These are phyloP conservation scores for Gorsachius magnificus DNA, from an alignment of 2,797 vertebrate species.

Conservation along the genomic window DNA sequence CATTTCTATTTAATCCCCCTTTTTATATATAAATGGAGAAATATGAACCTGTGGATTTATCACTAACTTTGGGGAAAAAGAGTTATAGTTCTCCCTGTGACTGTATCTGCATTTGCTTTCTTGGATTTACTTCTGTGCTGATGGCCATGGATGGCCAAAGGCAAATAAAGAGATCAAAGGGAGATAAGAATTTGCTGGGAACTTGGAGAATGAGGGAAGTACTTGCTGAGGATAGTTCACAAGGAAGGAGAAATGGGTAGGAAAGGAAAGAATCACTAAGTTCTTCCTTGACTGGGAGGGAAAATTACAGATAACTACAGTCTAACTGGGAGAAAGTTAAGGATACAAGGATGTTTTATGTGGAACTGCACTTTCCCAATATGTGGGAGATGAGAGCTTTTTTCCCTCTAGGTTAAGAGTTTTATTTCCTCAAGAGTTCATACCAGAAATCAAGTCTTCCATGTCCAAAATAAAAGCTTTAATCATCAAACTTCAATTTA, in stretches of 20 bases:
- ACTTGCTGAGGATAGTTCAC: neutral
- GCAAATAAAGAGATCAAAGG: neutral
- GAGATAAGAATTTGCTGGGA: neutral
- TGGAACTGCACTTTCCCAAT: neutral
- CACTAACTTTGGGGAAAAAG: neutral
- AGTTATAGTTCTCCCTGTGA: neutral
- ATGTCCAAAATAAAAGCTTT: neutral
- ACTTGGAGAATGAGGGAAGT: neutral
- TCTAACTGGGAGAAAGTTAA: neutral
- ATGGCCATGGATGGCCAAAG: neutral
- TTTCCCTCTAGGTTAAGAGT: neutral
- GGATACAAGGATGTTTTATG: neutral
- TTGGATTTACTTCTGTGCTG: neutral
- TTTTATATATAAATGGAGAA: neutral
- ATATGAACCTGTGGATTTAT: neutral
- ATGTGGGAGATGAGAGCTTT: neutral
- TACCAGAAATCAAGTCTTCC: neutral
- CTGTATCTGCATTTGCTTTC: neutral
- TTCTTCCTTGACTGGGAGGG: neutral
- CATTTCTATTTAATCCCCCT: fast-evolving
- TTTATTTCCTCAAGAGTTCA: neutral
- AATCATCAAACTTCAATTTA: neutral
- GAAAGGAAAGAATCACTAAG: neutral
- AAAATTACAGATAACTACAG: neutral
- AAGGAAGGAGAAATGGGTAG: neutral